These are phyloP conservation scores for Urocynchramus pylzowi DNA, from an alignment of 2,113 vertebrate genomes.

Conservation along the genomic window DNA sequence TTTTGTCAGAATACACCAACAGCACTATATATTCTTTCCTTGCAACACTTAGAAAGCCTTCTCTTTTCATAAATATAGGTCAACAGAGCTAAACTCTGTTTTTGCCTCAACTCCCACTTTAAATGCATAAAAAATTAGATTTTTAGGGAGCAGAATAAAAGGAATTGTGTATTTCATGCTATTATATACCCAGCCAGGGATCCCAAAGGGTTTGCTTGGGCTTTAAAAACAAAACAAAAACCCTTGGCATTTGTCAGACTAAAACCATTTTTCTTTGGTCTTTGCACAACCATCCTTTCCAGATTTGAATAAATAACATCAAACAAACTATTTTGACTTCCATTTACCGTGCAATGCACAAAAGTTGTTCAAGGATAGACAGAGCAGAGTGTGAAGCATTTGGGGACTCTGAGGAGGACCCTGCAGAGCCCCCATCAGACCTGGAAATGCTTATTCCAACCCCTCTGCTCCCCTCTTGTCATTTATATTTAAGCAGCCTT, in stretches of 20 bases:
- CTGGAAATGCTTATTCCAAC: not conserved
- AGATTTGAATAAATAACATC: constrained; percentile 54
- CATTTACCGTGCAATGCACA: not conserved
- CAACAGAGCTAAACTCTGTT: constrained; percentile 39
- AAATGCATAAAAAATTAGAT: constrained; percentile 59
- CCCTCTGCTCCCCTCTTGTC: not conserved
- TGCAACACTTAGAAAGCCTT: not conserved
- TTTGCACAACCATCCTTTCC: constrained; percentile 34
- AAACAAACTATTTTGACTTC: constrained; percentile 32
- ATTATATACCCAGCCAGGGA: constrained; percentile 38
- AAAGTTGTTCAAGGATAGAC: not conserved
- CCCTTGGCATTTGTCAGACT: constrained; percentile 51
- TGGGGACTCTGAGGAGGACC: not conserved
- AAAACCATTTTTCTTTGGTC: constrained; percentile 55
- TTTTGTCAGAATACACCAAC: not conserved
- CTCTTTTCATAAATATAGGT: constrained; percentile 55
- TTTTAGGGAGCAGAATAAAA: constrained; percentile 55
- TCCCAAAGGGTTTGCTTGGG: constrained; percentile 52
- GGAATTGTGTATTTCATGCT: constrained; percentile 53
- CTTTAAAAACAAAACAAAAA: constrained; percentile 59
- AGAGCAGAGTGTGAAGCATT: not conserved
- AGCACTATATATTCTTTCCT: not conserved
- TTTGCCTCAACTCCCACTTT: constrained; percentile 47
- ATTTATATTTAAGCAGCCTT: not conserved
- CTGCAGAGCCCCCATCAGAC: not conserved